Conservation (phyloP, 2,113 vertebrate species). For the Hyaena hyaena region DNA sequence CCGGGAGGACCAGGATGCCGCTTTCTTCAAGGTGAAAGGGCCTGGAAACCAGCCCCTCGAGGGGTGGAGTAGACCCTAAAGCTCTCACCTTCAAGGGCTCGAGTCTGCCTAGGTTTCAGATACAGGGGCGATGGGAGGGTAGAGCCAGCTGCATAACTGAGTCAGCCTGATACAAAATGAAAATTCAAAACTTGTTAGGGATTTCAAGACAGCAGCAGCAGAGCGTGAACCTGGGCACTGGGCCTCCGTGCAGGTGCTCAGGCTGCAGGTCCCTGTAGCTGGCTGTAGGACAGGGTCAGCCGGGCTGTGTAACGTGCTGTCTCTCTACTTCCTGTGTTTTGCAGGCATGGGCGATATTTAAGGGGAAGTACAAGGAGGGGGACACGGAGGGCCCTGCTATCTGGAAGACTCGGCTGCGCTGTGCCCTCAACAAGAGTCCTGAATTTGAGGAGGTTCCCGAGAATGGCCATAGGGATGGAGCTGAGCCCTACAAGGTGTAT, state of each 20-base stretch:
- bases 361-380: slow-evolving; percentile 87
- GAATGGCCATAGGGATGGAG: slow-evolving; percentile 89
- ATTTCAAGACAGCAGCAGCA: neutral
- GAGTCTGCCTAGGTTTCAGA: neutral
- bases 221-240: neutral
- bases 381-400: slow-evolving; percentile 85
- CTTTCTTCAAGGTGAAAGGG: slow-evolving; percentile 92
- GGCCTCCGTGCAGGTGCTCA: neutral
- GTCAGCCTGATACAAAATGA: neutral
- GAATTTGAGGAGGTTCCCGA: slow-evolving; percentile 91
- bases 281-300: neutral
- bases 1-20: slow-evolving; percentile 92
- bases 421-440: slow-evolving; percentile 93
- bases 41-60: neutral
- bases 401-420: slow-evolving; percentile 95
- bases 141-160: neutral
- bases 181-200: neutral
- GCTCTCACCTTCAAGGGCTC: neutral
- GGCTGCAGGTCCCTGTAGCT: rapidly evolving
- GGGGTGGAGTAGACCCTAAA: neutral
- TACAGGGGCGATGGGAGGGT: neutral
- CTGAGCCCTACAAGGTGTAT: slow-evolving; percentile 95
- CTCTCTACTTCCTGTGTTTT: neutral
- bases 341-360: slow-evolving; percentile 93
- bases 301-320: neutral